These are phyloP conservation scores for Phaonia tiefii DNA, from an alignment of 2,888 invertebrate species.

Conservation along the genomic window DNA sequence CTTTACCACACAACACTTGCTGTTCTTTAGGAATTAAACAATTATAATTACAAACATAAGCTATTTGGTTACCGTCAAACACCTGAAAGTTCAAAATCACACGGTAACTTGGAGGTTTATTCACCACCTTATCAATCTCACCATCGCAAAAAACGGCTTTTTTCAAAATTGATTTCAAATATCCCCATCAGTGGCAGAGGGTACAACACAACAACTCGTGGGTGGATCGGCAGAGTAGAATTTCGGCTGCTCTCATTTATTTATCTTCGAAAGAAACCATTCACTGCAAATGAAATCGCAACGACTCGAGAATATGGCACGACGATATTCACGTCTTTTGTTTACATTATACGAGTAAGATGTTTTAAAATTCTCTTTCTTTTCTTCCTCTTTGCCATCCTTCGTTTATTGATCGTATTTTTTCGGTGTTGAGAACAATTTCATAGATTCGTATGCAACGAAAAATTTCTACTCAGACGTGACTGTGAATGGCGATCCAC, in stretches of 20 bases:
- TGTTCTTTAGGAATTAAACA: no score
- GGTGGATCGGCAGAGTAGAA: neutral
- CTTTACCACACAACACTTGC: no score
- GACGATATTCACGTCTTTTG: slow-evolving; percentile 39
- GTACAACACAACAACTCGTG: neutral
- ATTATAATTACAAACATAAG: no score
- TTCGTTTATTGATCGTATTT: no score
- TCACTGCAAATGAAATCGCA: neutral
- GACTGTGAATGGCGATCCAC: neutral
- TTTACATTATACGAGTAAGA: slow-evolving; percentile 62
- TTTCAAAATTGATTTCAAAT: neutral
- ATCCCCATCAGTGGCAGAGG: neutral
- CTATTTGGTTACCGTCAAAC: no score
- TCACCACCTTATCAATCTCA: no score
- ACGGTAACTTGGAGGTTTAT: no score
- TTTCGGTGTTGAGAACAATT: slow-evolving; percentile 37
- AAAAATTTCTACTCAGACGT: slow-evolving; percentile 19
- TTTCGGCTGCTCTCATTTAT: no score
- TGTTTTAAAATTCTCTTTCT: slow-evolving; percentile 42
- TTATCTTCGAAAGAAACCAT: neutral
- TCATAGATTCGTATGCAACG: neutral
- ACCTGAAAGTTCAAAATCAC: slow-evolving; percentile 1
- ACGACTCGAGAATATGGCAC: neutral
- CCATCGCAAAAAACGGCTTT: slow-evolving; percentile 1
- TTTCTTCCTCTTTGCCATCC: slow-evolving; percentile 12